These are phyloP conservation scores for Parotocinclus haroldoi DNA, from an alignment of 2,797 vertebrate genomes.

Conservation along the genomic window DNA sequence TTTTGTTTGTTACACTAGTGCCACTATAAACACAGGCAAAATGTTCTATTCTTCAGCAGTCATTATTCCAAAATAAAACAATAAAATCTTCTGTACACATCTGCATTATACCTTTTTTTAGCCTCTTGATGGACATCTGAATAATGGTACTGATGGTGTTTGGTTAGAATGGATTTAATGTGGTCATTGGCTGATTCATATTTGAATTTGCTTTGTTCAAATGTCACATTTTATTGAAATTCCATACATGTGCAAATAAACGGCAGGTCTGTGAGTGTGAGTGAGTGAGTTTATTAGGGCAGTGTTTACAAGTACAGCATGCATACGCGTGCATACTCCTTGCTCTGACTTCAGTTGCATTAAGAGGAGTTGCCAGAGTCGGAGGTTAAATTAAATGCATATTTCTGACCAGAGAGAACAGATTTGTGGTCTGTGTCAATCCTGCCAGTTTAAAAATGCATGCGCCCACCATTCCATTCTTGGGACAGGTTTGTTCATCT, in stretches of 20 bases:
- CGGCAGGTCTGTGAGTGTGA: slow-evolving; percentile 4
- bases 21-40: no score
- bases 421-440: slow-evolving; percentile 48
- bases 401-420: slow-evolving; percentile 54
- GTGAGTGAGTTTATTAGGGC: slow-evolving; percentile 40
- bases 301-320: slow-evolving; percentile 33
- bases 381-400: slow-evolving; percentile 45
- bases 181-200: slow-evolving; percentile 21
- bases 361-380: slow-evolving; percentile 22
- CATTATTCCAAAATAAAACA: neutral
- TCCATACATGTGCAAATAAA: slow-evolving; percentile 32
- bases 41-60: no score
- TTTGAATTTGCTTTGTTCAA: slow-evolving; percentile 23
- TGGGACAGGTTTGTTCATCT: slow-evolving; percentile 15
- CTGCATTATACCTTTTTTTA: neutral
- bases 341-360: slow-evolving; percentile 30
- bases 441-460: slow-evolving; percentile 43
- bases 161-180: slow-evolving; percentile 28
- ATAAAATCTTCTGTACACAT: neutral
- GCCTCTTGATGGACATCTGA: neutral
- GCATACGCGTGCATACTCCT: slow-evolving; percentile 12
- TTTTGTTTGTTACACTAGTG: no score
- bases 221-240: slow-evolving; percentile 24
- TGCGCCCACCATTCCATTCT: slow-evolving; percentile 32
- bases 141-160: neutral